Base-by-base conservation (phyloP, 2,888 invertebrate genomes). In the Emmelina monodactyla region DNA sequence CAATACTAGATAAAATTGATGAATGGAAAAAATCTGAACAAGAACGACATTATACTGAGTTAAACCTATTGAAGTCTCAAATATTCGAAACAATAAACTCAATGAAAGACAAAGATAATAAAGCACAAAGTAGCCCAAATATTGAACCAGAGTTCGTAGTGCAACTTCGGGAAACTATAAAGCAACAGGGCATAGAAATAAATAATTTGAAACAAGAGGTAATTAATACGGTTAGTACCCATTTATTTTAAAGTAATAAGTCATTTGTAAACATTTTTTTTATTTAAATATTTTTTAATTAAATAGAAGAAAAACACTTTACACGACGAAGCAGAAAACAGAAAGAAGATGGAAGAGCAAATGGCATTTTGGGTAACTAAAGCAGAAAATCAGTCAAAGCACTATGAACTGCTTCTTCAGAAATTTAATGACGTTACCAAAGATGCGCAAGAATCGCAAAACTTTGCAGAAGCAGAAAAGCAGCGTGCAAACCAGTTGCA, bases 131-230 rank as follows among this genome's bases (percentile, higher is more conserved):
- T 2, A 29, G 6, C 37, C 30, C 34, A 3, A 46, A 50, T 22
- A 41, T 39, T 6, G 42, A 53, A 19, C 29, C 44, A 2, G 55
- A 56, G 34, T 57, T 62, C 49, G 73, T 75, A 47, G 61, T 65
- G 31, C 59, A 71, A 38, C 48, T 82, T 13, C 68, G 76, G 35
- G 55, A 57, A 33, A 69, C 81, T 14, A 67, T 84, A 37, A 67
- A 65, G 46, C 65, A 81, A 40, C 84, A 84, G 50, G 82, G 82
- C 32, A 55, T 57, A 32, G 82, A 84, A 64, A 81, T 85, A 49
- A 46, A 59, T 25, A 51, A 56, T 37, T 49, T 85, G 11, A 76
- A 71, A 51, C 67, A 76, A 39, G 79, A 83, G 47, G 45, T 85
- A 12, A 55, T 56, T 19, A 66, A 76, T 45, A 61, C 64, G 36